Evolutionary conservation across 2,888 invertebrate genomes (phyloP).

Genomic region (Drosophila hawaiiensis): DNA sequence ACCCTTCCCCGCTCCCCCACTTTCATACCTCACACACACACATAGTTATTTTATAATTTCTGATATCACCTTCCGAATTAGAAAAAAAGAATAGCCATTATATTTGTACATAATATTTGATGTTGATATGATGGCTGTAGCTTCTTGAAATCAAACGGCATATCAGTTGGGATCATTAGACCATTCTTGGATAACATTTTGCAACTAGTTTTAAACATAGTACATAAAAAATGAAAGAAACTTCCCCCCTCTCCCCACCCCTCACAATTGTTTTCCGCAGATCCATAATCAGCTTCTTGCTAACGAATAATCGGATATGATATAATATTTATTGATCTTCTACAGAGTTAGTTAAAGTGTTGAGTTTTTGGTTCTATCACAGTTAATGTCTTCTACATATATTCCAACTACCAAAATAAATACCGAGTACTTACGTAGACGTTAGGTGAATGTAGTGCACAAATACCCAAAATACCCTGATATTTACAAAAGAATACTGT

Average conservation of each 20-base stretch:
- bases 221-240: not conserved
- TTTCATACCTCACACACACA: not conserved
- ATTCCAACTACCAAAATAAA: conserved; percentile 4
- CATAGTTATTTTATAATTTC: not conserved
- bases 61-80: not conserved
- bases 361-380: conserved; percentile 9
- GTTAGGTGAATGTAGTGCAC: conserved; percentile 35
- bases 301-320: conserved; percentile 3
- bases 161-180: conserved; percentile 76
- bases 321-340: conserved; percentile 7
- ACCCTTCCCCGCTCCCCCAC: not conserved
- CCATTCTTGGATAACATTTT: conserved; percentile 36
- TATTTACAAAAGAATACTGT: conserved; percentile 43
- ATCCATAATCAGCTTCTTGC: conserved; percentile 6
- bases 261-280: not conserved
- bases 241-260: not conserved
- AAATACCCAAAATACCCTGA: conserved; percentile 28
- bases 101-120: conserved; percentile 32
- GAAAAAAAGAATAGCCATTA: conserved; percentile 8
- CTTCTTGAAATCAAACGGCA: conserved; percentile 74
- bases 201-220: conserved; percentile 30
- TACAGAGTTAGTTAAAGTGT: conserved; percentile 5
- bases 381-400: conserved; percentile 21
- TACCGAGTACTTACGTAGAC: conserved; percentile 20
- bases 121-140: conserved; percentile 69